Conservation (phyloP, 2,113 vertebrate genomes). For the Zosterops borbonicus region DNA sequence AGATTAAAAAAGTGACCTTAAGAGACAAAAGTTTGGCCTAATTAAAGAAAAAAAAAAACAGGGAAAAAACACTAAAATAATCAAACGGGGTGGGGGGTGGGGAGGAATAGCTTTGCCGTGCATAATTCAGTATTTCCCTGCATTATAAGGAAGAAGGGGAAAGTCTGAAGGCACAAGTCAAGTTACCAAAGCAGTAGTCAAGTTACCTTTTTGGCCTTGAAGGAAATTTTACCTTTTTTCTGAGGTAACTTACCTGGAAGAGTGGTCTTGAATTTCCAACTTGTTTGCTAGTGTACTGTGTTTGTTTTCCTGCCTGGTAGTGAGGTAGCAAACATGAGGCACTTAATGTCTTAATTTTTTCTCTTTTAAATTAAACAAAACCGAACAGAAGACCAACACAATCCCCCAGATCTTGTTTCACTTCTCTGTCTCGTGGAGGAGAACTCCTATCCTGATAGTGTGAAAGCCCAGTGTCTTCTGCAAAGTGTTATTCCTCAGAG, state of each 20-base stretch:
- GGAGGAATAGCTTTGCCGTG: not conserved
- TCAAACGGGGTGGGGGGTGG: too few species aligned
- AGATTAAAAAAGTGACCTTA: not conserved
- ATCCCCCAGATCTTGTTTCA: fast-evolving
- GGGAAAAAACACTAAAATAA: not conserved
- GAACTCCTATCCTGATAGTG: not conserved
- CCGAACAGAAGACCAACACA: fast-evolving
- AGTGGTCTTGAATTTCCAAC: not conserved
- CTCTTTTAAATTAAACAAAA: not conserved
- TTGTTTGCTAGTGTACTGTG: not conserved
- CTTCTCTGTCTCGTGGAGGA: not conserved
- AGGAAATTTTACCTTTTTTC: not conserved
- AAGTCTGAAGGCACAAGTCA: not conserved
- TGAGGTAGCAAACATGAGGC: not conserved
- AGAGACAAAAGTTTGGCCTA: not conserved
- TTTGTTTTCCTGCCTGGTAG: not conserved
- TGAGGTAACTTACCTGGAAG: not conserved
- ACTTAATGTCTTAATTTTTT: not conserved
- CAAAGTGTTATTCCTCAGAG: not conserved
- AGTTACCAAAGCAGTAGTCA: not conserved
- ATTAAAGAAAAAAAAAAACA: not conserved
- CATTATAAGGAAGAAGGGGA: not conserved
- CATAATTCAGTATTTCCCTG: not conserved
- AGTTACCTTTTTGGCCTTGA: not conserved
- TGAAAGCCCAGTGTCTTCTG: not conserved